A percentile compares a stretch with the other conserved stretches of the same genome.
Evolutionary conservation across 2,113 vertebrate genomes (phyloP).

Genomic region (Pituophis catenifer): DNA sequence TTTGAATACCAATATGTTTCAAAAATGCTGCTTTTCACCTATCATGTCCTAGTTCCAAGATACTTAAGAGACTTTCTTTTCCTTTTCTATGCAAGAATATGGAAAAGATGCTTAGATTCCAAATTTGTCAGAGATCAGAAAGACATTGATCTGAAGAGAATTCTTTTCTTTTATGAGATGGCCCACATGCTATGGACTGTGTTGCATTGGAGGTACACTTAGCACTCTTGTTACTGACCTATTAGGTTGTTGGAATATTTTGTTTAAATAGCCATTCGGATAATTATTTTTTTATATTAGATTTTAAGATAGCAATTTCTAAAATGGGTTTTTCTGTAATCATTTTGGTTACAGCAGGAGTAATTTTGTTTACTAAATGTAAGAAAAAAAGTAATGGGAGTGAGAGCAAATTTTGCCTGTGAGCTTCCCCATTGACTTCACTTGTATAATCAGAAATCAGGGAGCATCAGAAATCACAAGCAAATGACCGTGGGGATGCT

Average conservation of each 20-base stretch:
- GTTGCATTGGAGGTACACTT: background rate
- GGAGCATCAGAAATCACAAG: background rate
- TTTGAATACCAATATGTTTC: background rate
- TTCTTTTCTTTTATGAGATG: background rate
- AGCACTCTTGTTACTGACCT: background rate
- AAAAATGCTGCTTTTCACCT: background rate
- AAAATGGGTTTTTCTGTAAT: background rate
- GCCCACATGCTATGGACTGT: background rate
- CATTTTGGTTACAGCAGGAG: background rate
- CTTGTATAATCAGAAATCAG: background rate
- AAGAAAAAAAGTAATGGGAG: background rate
- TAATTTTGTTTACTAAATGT: background rate
- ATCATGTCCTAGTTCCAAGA: background rate
- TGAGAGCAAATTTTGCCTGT: background rate
- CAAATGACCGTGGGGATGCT: background rate
- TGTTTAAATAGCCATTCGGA: background rate
- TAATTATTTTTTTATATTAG: background rate
- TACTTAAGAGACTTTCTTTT: background rate
- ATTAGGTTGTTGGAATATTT: background rate
- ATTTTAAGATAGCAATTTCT: background rate
- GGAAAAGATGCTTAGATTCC: background rate
- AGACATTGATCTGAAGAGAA: background rate
- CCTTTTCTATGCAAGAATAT: background rate
- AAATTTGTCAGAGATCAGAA: background rate
- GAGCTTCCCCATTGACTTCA: background rate